Base-by-base conservation (phyloP, 2,797 vertebrate genomes). In the Capromys pilorides region DNA sequence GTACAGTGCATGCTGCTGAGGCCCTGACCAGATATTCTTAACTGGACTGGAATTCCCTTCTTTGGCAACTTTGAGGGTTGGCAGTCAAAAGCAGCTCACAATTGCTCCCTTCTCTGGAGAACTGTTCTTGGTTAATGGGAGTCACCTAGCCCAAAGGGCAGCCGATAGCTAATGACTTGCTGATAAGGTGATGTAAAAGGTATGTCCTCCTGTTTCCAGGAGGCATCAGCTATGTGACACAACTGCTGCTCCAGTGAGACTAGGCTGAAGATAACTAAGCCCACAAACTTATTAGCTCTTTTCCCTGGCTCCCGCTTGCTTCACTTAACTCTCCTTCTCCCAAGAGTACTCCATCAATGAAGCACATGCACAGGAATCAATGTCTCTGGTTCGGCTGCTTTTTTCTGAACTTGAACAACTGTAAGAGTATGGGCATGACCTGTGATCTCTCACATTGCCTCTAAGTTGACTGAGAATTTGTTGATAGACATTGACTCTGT, bases 331-430 rank as follows among this genome's bases (percentile, higher is more conserved):
- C 18, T 61, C n/a, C 45, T 59, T 59, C 62, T 67, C 22, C 73
- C 51, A 64, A 85, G 28, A 81, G 61, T 66, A 51, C 26, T 14
- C 19, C 67, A 24, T 86, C n/a, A 59, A 28, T 61, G 71, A 77
- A 78, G 11, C 69, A 39, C 2, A n/a, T 11, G 54, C 31, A 31
- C 39, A 90, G 66, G 26, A 73, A 87, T 82, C n/a, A 82, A 31
- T 3, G 39, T 78, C 73, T 92, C 59, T 16, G 22, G 77, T 61
- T 71, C 67, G 33, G 62, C 28, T 93, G 64, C 41, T 78, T 79
- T 89, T 89, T 78, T 87, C 75, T 69, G 57, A 84, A 91, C 18
- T 13, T 79, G 62, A 94, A 73, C 21, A 82, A 95, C 62, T n/a
- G 67, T 22, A 31, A 49, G 12, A 61, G 51, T 41, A 85, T 2